These are phyloP conservation scores for Xestoiulus laeticollis DNA, from an alignment of 2,888 invertebrate species.

Conservation along the genomic window DNA sequence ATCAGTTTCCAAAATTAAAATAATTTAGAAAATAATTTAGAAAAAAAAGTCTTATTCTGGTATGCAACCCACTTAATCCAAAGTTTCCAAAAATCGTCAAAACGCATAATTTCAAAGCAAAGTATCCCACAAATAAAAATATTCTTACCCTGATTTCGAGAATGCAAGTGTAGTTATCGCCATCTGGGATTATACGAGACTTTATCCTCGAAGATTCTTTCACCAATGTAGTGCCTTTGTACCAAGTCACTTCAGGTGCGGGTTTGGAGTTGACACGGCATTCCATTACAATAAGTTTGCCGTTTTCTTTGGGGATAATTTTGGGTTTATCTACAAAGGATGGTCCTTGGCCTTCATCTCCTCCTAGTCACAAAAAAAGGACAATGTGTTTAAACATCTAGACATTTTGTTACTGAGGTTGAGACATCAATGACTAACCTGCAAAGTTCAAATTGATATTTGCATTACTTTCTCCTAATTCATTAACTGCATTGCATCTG, in stretches of 20 bases:
- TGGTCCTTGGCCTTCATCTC: conserved; percentile 56
- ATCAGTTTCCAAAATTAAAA: too few species aligned
- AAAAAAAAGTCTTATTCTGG: too few species aligned
- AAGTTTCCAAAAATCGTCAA: too few species aligned
- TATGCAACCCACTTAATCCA: too few species aligned
- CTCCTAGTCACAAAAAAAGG: conserved; percentile 45
- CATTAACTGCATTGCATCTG: conserved; percentile 98
- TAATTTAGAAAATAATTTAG: too few species aligned
- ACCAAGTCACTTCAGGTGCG: conserved; percentile 93
- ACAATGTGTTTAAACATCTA: background rate
- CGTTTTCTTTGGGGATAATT: conserved; percentile 89
- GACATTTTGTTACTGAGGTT: background rate
- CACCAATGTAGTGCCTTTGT: conserved; percentile 83
- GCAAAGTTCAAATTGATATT: conserved; percentile 99
- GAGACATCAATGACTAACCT: conserved; percentile 72
- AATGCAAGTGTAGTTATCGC: conserved; percentile 56
- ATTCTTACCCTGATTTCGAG: conserved; percentile 55
- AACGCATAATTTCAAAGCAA: background rate
- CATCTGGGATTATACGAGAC: conserved; percentile 63
- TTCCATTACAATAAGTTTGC: conserved; percentile 91
- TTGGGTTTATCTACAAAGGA: conserved; percentile 78
- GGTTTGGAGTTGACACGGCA: conserved; percentile 94
- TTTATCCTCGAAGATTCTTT: conserved; percentile 74
- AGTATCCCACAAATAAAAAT: too few species aligned
- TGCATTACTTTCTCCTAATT: conserved; percentile 99